These are phyloP conservation scores for Pseudois nayaur DNA, from an alignment of 2,113 vertebrate genomes.

Conservation along the genomic window DNA sequence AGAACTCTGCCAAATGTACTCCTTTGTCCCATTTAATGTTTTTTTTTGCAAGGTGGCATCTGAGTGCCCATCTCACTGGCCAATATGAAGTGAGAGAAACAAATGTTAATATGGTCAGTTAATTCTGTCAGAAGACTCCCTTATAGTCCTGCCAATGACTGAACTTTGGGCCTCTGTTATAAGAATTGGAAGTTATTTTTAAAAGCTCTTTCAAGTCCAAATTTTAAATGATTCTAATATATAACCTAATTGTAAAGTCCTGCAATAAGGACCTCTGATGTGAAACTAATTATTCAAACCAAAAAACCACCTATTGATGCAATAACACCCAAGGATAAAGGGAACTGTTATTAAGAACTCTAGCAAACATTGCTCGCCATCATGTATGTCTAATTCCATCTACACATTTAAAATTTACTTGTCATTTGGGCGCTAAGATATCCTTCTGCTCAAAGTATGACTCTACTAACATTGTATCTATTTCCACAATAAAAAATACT, in stretches of 20 bases:
- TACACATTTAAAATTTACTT: neutral
- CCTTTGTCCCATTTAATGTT: neutral
- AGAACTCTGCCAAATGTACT: neutral
- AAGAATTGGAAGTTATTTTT: neutral
- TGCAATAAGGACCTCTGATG: neutral
- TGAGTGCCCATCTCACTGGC: neutral
- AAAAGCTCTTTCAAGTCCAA: neutral
- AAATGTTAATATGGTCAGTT: neutral
- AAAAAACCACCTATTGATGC: neutral
- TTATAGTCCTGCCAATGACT: neutral
- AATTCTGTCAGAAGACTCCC: neutral
- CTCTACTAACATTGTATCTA: neutral
- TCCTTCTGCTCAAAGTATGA: neutral
- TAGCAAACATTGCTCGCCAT: neutral
- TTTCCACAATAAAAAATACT: constrained; percentile 31
- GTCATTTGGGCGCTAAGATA: neutral
- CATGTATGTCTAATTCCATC: neutral
- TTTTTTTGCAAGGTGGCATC: neutral
- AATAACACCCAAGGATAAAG: neutral
- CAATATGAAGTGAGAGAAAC: neutral
- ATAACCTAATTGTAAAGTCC: neutral
- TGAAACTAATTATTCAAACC: neutral
- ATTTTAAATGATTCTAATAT: constrained; percentile 5
- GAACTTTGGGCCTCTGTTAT: neutral
- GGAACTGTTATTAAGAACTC: neutral